phyloP scores from a whole-genome alignment of 2,113 vertebrate species.

The Phyllostomus hastatus region DNA sequence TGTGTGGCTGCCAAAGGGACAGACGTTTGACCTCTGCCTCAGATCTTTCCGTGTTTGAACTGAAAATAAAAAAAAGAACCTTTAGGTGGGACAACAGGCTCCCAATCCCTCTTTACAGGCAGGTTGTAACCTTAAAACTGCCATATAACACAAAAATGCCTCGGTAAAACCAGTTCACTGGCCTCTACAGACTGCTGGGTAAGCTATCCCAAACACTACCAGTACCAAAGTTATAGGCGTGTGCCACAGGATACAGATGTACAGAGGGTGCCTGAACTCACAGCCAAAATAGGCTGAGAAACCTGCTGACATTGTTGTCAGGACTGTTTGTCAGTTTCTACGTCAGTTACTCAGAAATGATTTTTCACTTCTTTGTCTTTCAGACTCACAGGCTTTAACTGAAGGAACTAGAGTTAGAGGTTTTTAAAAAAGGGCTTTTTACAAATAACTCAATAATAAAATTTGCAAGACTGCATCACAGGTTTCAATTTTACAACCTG shows the following conservation, averaged over 20 bases:
- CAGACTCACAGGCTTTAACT: not conserved
- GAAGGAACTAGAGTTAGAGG: not conserved
- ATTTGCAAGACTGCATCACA: not conserved
- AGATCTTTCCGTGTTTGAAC: not conserved
- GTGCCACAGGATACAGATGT: accelerated
- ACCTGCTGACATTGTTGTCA: not conserved
- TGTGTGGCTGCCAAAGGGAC: not conserved
- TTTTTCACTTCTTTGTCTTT: not conserved
- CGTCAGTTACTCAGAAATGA: not conserved
- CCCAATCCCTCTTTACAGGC: not conserved
- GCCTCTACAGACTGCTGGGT: not conserved
- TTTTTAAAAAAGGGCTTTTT: not conserved
- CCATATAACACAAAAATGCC: not conserved
- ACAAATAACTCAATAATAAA: not conserved
- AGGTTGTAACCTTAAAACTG: not conserved
- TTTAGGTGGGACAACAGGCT: not conserved
- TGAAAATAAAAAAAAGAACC: not conserved
- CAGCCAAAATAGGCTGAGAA: not conserved
- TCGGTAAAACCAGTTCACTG: not conserved
- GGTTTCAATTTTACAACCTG: not conserved
- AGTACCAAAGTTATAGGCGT: not conserved
- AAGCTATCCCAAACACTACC: not conserved
- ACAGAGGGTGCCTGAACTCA: not conserved
- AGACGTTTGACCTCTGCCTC: not conserved
- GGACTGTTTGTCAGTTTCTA: not conserved